A percentile compares a stretch with the other conserved stretches of the same genome.
These are phyloP conservation scores for Oryzias curvinotus DNA, from an alignment of 2,113 vertebrate species.

Conservation along the genomic window DNA sequence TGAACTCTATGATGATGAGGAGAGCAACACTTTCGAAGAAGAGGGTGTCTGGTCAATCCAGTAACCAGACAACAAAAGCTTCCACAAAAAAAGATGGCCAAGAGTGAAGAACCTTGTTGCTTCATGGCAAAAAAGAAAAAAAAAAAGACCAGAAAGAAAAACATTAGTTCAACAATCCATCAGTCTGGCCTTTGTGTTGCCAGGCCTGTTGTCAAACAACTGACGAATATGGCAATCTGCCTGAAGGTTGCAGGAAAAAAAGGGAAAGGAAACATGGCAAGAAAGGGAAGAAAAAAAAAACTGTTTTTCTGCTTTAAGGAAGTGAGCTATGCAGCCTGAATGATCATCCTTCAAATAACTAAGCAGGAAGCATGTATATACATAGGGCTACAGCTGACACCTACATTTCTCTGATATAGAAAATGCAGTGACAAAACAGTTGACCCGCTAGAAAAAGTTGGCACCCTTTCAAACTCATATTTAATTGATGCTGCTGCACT, in stretches of 20 bases:
- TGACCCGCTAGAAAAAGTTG: background rate
- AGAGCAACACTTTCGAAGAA: constrained; percentile 20
- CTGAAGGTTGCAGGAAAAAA: constrained; percentile 9
- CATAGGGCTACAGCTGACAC: too few relatives aligned
- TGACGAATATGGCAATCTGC: constrained; percentile 10
- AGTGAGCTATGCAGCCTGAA: too few relatives aligned
- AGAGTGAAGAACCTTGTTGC: constrained; percentile 17
- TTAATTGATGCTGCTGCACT: constrained; percentile 38
- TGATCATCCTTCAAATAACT: too few relatives aligned
- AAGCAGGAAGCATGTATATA: too few relatives aligned
- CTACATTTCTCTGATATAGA: too few relatives aligned
- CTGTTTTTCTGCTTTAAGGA: too few relatives aligned
- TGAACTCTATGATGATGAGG: constrained; percentile 9
- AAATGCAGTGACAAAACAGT: too few relatives aligned
- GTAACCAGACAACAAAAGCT: constrained; percentile 51
- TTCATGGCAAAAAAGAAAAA: background rate
- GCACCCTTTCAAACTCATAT: constrained; percentile 22
- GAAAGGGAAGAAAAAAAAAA: too few relatives aligned
- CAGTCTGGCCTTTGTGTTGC: constrained; percentile 29
- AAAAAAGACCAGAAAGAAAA: constrained; percentile 30
- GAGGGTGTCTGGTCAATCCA: constrained; percentile 28
- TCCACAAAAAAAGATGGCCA: constrained; percentile 2
- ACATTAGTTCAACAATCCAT: constrained; percentile 28
- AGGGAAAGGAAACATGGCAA: constrained; percentile 1
- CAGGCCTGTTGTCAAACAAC: constrained; percentile 13